These are phyloP conservation scores for Gallinago paraguaiae DNA, from an alignment of 2,113 vertebrate genomes.

Conservation along the genomic window DNA sequence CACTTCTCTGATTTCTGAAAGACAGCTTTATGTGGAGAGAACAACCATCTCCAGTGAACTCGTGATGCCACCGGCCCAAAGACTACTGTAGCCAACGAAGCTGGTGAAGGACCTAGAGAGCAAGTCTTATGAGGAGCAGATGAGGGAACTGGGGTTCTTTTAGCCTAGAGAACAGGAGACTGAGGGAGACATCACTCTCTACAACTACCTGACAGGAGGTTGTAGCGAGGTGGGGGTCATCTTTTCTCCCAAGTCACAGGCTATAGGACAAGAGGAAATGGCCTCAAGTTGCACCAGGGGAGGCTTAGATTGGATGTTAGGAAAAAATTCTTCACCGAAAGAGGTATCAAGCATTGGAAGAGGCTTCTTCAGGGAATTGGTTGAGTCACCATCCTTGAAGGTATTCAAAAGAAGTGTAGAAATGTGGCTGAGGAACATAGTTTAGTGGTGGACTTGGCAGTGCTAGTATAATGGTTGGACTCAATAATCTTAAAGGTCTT, in stretches of 20 bases:
- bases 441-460: background rate
- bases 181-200: background rate
- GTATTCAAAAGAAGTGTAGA: background rate
- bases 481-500: background rate
- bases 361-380: background rate
- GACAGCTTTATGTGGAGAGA: background rate
- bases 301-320: background rate
- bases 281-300: background rate
- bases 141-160: background rate
- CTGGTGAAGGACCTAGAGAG: background rate
- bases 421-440: background rate
- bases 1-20: background rate
- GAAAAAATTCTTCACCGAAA: background rate
- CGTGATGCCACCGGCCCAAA: background rate
- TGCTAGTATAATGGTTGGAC: background rate
- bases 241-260: background rate
- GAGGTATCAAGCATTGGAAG: background rate
- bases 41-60: background rate
- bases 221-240: background rate
- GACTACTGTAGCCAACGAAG: background rate
- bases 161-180: background rate
- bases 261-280: background rate
- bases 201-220: background rate
- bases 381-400: background rate
- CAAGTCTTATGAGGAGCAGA: background rate